Base-by-base conservation (phyloP, 2,797 vertebrate species). In the Bovichtus diacanthus region DNA sequence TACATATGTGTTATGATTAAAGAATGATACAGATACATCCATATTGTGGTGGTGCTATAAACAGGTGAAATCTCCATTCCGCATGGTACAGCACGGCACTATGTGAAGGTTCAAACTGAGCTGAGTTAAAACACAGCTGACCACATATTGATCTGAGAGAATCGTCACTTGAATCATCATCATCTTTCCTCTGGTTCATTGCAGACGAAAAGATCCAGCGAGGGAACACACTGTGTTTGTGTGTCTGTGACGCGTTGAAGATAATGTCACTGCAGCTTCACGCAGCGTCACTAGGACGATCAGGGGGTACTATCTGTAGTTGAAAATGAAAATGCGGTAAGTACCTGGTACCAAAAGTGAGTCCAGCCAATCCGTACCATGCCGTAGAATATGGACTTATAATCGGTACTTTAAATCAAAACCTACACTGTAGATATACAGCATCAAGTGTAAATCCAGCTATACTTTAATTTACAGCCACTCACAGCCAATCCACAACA, bases 401-500 rank as follows among this genome's bases (percentile, higher is more conserved):
- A n/a, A n/a, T n/a, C n/a, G n/a, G n/a, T 5, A n/a, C 10, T n/a
- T 19, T n/a, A 18, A 56, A 51, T 69, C 16, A n/a, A 56, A 62
- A 55, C 8, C 47, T n/a, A 46, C 12, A 27, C 8, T 9, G 16
- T 55, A 56, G 18, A 39, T 19, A 3, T 46, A 15, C 43, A 43
- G 25, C 19, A 51, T 61, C 13, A 41, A 44, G 34, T 25, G 41
- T 49, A 67, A 55, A 49, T 58, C 29, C 44, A 43, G 11, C 12
- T 65, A 70, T 23, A 27, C 39, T 44, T 39, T 13, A 62, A 55
- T 39, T 80, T 58, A n/a, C 31, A 51, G 56, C 19, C 65, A 56
- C 36, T 54, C 19, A 27, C 31, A 49, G 16, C 23, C 47, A 49
- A 39, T 29, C 31, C n/a, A 60, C 9, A 46, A 36, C 25, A 71